Evolutionary conservation across 2,888 invertebrate genomes (phyloP), one percentile per base, ranked within the genome.

Genomic region (Vandiemenella viatica): DNA sequence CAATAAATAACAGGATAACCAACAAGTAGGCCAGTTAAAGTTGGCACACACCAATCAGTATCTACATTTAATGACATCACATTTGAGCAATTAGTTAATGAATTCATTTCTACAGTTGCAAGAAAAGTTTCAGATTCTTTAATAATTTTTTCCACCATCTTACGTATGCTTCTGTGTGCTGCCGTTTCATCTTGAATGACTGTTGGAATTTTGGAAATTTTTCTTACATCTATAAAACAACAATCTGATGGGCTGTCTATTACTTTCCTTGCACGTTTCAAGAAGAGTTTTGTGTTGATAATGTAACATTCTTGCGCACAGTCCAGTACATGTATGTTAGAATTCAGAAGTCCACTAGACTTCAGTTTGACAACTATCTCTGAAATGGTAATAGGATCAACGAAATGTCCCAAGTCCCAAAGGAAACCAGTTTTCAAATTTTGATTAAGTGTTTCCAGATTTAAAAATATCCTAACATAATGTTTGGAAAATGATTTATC

Each of bases 1-100:
- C 59, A 64, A 50, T 63, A 63, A 10, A 65, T 55, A 26, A 61
- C 53, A 13, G 65, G 65, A 54, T 60, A 65, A 17, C 62, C 62
- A 20, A 63, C 54, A 22, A 64, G 49, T 7, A 60, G 38, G 1
- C 65, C 65, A 50, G 61, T 56, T 5, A 64, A 21, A 6, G 59
- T 58, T 13, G 64, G 59, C 22, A 62, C 46, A 55, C 60, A 62
- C 56, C 59, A 61, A 26, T 53, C 51, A 15, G 47, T 32, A 17
- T 53, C 45, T n/a, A 32, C n/a, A 32, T 32, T 10, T 32, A 32
- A 32, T n/a, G 10, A n/a, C 5, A 32, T 13, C 10, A 32, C 13
- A 3, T 10, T 32, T 16, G 17, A 5, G 6, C 7, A 16, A 16
- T 18, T n/a, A 18, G 16, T 13, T 15, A 26, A n/a, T 17, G 18